phyloP scores from a whole-genome alignment of 2,113 vertebrate genomes.

The Casuarius casuarius region DNA sequence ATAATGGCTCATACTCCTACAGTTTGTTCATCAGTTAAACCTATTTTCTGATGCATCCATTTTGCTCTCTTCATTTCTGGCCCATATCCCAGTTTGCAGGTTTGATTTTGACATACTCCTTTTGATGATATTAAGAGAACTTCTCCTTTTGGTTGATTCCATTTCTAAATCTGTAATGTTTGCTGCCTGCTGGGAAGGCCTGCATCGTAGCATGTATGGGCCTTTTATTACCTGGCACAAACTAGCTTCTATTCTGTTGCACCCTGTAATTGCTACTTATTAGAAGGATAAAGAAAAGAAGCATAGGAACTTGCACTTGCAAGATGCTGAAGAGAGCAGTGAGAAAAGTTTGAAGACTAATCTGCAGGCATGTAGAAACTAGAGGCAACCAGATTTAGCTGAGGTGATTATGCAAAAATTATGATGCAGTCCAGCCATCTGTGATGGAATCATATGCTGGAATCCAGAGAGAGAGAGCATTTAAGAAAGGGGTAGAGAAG shows the following conservation, averaged over 20 bases:
- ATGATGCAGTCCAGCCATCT: not conserved
- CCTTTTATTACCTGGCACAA: not conserved
- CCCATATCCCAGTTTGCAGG: not conserved
- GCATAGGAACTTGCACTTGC: accelerated
- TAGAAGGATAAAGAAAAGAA: not conserved
- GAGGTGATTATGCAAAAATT: not conserved
- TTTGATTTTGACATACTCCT: not conserved
- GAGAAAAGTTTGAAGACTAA: not conserved
- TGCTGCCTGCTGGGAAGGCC: not conserved
- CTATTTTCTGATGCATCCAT: not conserved
- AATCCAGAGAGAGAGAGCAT: not conserved
- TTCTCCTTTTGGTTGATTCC: not conserved
- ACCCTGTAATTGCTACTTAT: accelerated
- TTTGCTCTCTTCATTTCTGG: not conserved
- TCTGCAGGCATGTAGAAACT: not conserved
- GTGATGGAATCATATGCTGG: not conserved
- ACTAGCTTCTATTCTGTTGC: too few species aligned
- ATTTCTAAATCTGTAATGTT: not conserved
- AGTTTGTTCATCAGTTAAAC: not conserved
- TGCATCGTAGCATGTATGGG: accelerated
- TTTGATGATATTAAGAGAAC: not conserved
- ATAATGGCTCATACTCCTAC: not conserved
- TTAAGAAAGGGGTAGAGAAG: not conserved
- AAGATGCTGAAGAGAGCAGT: not conserved
- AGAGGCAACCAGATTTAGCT: not conserved